Conservation (phyloP, 2,113 vertebrate genomes). For the Pelvicachromis taeniatus region DNA sequence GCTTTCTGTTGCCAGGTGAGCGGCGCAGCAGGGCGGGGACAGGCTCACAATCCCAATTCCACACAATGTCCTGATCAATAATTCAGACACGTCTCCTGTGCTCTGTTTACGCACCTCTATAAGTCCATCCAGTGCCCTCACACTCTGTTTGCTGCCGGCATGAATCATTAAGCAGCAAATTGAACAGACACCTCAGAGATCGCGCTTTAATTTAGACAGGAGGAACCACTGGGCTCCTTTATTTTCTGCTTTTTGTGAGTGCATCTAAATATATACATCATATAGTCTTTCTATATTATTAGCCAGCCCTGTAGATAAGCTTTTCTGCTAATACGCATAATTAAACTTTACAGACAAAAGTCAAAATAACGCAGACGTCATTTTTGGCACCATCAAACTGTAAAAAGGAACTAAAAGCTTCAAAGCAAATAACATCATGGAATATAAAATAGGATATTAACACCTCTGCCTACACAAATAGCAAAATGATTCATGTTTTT, state of each 20-base stretch:
- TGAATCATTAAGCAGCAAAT: slow-evolving; percentile 44
- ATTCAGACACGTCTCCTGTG: slow-evolving; percentile 47
- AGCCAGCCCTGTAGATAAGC: background rate
- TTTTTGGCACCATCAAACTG: background rate
- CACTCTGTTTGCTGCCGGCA: slow-evolving; percentile 14
- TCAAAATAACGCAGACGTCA: background rate
- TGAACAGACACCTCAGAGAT: background rate
- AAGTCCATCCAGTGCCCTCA: background rate
- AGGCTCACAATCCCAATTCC: background rate
- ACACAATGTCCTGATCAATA: slow-evolving; percentile 49
- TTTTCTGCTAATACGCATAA: background rate
- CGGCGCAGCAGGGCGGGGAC: background rate
- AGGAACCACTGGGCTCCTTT: background rate
- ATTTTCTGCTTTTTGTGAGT: background rate
- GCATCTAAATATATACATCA: background rate
- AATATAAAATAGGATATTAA: background rate
- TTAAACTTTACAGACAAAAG: background rate
- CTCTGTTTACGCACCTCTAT: slow-evolving; percentile 28
- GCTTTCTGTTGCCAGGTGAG: slow-evolving; percentile 41
- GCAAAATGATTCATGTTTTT: background rate
- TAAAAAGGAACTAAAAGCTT: background rate
- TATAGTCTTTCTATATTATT: background rate
- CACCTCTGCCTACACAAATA: background rate
- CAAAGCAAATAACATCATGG: background rate
- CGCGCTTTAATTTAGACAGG: background rate